phyloP scores from a whole-genome alignment of 2,888 invertebrate species.

The Cenopis cana region DNA sequence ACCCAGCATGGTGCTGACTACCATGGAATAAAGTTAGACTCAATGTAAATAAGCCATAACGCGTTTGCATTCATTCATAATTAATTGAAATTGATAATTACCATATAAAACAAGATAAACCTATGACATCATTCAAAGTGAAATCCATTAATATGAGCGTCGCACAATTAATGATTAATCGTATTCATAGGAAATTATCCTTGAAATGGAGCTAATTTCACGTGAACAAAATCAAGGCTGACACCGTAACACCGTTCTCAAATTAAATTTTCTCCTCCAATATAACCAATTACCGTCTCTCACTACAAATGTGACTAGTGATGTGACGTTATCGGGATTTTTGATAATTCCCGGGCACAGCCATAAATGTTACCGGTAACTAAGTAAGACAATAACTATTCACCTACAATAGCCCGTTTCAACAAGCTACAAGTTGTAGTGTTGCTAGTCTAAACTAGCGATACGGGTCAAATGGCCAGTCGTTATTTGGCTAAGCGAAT shows the following conservation, averaged over 20 bases:
- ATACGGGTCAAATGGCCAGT: too few species aligned
- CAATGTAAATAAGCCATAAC: too few species aligned
- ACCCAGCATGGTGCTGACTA: too few species aligned
- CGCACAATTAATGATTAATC: not conserved
- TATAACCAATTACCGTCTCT: conserved; percentile 45
- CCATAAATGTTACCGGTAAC: too few species aligned
- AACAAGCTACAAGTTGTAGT: too few species aligned
- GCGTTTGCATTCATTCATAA: too few species aligned
- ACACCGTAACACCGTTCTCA: conserved; percentile 12
- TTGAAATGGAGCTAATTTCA: not conserved
- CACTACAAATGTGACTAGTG: not conserved
- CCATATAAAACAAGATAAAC: not conserved
- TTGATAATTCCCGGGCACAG: too few species aligned
- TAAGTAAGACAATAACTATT: too few species aligned
- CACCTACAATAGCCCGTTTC: too few species aligned
- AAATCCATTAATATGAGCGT: not conserved
- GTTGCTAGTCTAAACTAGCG: too few species aligned
- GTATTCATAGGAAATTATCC: not conserved
- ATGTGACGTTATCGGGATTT: not conserved
- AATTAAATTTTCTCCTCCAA: conserved; percentile 44
- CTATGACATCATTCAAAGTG: not conserved
- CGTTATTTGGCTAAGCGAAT: too few species aligned
- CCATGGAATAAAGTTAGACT: too few species aligned
- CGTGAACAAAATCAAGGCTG: conserved; percentile 9
- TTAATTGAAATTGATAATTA: not conserved